Conservation (phyloP, 1,140 invertebrate genomes). For the Philopotamus ludificatus region DNA sequence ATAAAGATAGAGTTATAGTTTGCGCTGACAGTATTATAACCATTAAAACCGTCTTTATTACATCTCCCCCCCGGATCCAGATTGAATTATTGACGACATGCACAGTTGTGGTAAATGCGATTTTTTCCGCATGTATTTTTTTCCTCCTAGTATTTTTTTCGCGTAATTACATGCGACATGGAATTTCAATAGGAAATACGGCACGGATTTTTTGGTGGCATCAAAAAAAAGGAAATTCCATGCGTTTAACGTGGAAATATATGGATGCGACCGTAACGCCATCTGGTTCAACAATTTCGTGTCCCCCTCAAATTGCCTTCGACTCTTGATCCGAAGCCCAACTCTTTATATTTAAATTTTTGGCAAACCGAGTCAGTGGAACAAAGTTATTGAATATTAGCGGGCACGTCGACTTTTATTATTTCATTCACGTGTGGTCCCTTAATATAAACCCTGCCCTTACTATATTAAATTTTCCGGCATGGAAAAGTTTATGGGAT, state of each 20-base stretch:
- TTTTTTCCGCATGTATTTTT: not conserved
- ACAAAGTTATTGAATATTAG: constrained; percentile 26
- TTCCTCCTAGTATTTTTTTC: not conserved
- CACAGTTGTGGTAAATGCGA: not conserved
- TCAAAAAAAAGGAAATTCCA: too few species aligned
- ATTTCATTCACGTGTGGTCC: too few species aligned
- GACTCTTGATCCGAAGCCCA: not conserved
- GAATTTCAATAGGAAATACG: too few species aligned
- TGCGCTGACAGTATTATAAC: not conserved
- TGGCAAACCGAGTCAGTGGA: constrained; percentile 13
- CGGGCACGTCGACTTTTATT: constrained; percentile 11
- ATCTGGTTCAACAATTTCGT: constrained; percentile 24
- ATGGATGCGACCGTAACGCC: not conserved
- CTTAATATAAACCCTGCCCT: too few species aligned
- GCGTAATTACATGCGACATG: not conserved
- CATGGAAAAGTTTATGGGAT: too few species aligned
- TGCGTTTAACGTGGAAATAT: not conserved
- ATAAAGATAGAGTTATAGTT: not conserved
- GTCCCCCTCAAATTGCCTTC: not conserved
- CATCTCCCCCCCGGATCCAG: not conserved
- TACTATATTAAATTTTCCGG: too few species aligned
- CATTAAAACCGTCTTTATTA: not conserved
- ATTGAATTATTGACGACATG: not conserved
- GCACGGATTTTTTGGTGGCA: not conserved
- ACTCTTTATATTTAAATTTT: constrained; percentile 29